phyloP scores from a whole-genome alignment of 2,113 vertebrate genomes.

The Takifugu bimaculatus region DNA sequence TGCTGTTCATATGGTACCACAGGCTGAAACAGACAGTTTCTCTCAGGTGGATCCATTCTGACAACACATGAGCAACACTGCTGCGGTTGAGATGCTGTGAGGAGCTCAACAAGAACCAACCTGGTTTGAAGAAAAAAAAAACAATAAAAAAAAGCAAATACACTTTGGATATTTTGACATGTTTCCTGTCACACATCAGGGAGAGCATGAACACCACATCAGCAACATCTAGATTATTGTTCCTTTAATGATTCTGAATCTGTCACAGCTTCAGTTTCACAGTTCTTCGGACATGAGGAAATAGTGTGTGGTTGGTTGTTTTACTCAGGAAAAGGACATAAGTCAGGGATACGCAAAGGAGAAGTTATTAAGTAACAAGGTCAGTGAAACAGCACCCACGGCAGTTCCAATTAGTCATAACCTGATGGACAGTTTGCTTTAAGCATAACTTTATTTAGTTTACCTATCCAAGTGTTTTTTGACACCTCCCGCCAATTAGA shows the following conservation, averaged over 20 bases:
- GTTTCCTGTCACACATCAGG: neutral
- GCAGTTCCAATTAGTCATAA: conserved; percentile 2
- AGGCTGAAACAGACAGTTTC: conserved; percentile 63
- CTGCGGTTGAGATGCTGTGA: conserved; percentile 26
- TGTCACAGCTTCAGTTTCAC: neutral
- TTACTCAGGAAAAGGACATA: conserved; percentile 11
- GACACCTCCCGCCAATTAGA: too few relatives aligned
- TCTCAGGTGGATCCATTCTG: conserved; percentile 63
- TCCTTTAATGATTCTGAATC: too few relatives aligned
- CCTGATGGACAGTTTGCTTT: neutral
- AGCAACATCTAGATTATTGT: too few relatives aligned
- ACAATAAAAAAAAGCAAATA: neutral
- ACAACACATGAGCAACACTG: conserved; percentile 52
- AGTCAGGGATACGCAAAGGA: conserved; percentile 15
- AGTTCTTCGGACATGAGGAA: neutral
- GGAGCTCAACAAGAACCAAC: conserved; percentile 68
- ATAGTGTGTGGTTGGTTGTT: neutral
- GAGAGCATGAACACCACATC: too few relatives aligned
- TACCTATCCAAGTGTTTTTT: too few relatives aligned
- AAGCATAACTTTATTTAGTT: neutral
- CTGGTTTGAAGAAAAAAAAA: conserved; percentile 41
- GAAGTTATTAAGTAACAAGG: conserved; percentile 17
- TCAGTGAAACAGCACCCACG: neutral
- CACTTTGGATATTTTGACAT: neutral
- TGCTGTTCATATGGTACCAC: conserved; percentile 67